phyloP scores from a whole-genome alignment of 1,140 invertebrate species.

The Nautilus pompilius region DNA sequence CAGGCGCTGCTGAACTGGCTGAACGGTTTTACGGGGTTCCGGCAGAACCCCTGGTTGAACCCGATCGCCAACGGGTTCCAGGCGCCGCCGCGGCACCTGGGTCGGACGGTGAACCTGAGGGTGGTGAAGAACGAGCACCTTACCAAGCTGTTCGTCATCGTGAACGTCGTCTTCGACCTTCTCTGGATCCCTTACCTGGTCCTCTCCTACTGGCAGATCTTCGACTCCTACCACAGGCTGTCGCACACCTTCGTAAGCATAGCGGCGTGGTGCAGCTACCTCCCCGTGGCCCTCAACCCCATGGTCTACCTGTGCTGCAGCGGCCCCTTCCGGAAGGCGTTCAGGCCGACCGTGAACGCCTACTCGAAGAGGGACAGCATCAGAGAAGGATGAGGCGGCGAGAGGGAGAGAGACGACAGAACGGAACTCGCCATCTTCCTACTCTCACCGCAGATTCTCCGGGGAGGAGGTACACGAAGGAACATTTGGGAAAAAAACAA shows the following conservation, averaged over 20 bases:
- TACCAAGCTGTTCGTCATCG: conserved; percentile 33
- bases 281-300: conserved; percentile 37
- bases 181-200: conserved; percentile 38
- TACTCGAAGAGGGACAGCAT: conserved; percentile 19
- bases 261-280: conserved; percentile 34
- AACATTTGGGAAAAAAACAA: background rate
- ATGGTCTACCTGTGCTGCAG: conserved; percentile 24
- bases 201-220: conserved; percentile 32
- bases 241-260: conserved; percentile 22
- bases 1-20: conserved; percentile 43
- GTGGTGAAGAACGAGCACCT: conserved; percentile 38
- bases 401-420: conserved; percentile 13
- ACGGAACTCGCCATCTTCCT: background rate
- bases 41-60: conserved; percentile 13
- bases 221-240: conserved; percentile 15
- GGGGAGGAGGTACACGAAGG: background rate
- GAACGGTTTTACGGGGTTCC: conserved; percentile 32
- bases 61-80: conserved; percentile 15
- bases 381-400: conserved; percentile 11
- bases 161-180: conserved; percentile 24
- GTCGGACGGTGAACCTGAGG: conserved; percentile 32
- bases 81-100: conserved; percentile 27
- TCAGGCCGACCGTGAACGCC: conserved; percentile 8
- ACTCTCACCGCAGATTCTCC: background rate
- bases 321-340: conserved; percentile 8